These are phyloP conservation scores for Acrobeloides nanus DNA, from an alignment of 2,888 invertebrate genomes.

Conservation along the genomic window DNA sequence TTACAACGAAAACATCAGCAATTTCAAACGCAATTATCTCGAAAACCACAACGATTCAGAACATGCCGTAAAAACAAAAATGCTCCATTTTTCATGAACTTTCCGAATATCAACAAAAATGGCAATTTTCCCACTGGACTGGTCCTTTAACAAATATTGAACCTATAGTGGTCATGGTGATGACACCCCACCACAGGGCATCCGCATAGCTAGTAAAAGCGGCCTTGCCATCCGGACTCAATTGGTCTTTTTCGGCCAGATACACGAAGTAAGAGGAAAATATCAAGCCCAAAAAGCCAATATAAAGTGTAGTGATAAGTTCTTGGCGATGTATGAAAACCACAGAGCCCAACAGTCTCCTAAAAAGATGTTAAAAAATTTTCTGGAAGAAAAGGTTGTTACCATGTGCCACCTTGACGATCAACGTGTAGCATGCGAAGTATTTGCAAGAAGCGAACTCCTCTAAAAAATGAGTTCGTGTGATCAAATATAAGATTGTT, in stretches of 20 bases:
- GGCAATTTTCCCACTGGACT: too few species aligned
- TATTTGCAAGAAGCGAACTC: constrained; percentile 75
- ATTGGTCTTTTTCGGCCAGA: constrained; percentile 58
- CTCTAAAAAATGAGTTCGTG: too few species aligned
- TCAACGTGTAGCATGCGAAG: constrained; percentile 78
- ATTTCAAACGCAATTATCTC: too few species aligned
- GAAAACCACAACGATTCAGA: too few species aligned
- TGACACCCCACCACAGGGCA: constrained; percentile 71
- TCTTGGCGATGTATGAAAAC: constrained; percentile 74
- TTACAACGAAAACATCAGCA: too few species aligned
- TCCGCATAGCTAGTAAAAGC: constrained; percentile 64
- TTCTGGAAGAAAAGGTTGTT: too few species aligned
- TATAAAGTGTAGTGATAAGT: constrained; percentile 60
- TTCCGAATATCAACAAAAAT: too few species aligned
- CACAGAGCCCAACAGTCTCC: constrained; percentile 73
- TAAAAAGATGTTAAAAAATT: too few species aligned
- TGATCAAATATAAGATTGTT: too few species aligned
- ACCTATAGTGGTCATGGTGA: constrained; percentile 72
- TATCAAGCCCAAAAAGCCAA: constrained; percentile 60
- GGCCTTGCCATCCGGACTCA: constrained; percentile 48
- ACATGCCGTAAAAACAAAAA: too few species aligned
- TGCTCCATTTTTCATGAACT: too few species aligned
- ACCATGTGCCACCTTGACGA: constrained; percentile 76
- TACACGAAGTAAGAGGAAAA: constrained; percentile 61
- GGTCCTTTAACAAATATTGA: too few species aligned